phyloP scores from a whole-genome alignment of 2,113 vertebrate genomes.

The Coracopsis vasa region DNA sequence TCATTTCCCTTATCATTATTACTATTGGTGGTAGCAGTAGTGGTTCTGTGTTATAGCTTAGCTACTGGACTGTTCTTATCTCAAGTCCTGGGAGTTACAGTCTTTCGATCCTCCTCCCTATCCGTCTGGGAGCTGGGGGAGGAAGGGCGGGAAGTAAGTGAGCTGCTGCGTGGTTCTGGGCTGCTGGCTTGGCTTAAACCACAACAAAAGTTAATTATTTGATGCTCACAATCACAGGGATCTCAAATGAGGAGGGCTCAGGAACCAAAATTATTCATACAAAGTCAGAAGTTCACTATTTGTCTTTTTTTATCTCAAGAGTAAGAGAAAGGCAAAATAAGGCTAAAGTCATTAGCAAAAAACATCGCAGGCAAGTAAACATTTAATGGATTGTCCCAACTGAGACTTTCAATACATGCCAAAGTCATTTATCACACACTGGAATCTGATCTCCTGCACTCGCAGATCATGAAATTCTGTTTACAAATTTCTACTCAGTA shows the following conservation, averaged over 20 bases:
- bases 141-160: too few species aligned
- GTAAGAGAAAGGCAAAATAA: background rate
- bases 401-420: background rate
- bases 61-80: too few species aligned
- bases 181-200: too few species aligned
- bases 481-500: background rate
- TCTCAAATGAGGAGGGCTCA: background rate
- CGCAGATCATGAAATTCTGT: background rate
- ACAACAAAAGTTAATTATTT: background rate
- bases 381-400: background rate
- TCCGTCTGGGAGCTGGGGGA: too few species aligned
- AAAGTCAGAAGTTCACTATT: background rate
- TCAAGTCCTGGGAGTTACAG: too few species aligned
- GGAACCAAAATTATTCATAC: background rate
- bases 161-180: too few species aligned
- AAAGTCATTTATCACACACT: background rate
- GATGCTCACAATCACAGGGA: background rate
- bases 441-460: background rate
- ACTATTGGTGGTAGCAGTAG: too few species aligned
- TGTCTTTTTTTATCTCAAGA: background rate
- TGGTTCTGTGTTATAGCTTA: too few species aligned
- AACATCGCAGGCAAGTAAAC: background rate
- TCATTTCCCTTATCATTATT: too few species aligned
- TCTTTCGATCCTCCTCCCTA: too few species aligned
- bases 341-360: background rate